These are phyloP conservation scores for Metridium senile DNA, from an alignment of 92 coral and sea anemone species.

Conservation along the genomic window DNA sequence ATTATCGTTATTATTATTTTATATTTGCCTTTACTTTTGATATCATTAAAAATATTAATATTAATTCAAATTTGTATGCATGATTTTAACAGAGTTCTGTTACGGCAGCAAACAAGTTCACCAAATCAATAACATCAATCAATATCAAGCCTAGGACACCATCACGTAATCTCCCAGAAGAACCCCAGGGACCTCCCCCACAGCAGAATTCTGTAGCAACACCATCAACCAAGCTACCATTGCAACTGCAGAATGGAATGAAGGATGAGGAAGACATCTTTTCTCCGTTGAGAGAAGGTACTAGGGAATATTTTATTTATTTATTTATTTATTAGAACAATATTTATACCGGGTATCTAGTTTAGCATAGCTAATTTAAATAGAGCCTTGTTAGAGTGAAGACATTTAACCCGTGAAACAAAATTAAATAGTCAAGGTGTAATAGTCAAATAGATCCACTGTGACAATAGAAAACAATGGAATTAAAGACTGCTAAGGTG, in stretches of 20 bases:
- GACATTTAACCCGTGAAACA: too few species aligned
- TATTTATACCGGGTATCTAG: too few species aligned
- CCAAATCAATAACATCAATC: constrained; percentile 30
- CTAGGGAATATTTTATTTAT: too few species aligned
- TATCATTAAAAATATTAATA: neutral
- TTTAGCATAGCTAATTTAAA: too few species aligned
- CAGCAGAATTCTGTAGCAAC: constrained; percentile 27
- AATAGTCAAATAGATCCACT: too few species aligned
- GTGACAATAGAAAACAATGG: too few species aligned
- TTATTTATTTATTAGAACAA: too few species aligned
- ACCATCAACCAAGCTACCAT: neutral
- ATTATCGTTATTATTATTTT: too few species aligned
- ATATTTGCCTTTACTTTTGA: too few species aligned
- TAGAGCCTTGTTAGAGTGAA: too few species aligned
- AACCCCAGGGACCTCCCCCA: constrained; percentile 45
- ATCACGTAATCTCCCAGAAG: constrained; percentile 42
- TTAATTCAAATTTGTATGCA: neutral
- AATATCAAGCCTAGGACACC: constrained; percentile 19
- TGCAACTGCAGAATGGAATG: constrained; percentile 73
- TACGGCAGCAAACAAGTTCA: constrained; percentile 8
- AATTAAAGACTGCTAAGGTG: too few species aligned
- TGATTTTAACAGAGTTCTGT: neutral
- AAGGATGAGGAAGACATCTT: constrained; percentile 80
- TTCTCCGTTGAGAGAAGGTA: constrained; percentile 97
- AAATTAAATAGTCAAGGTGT: too few species aligned